Base-by-base conservation (phyloP, 2,113 vertebrate genomes). In the Oryzias curvinotus region DNA sequence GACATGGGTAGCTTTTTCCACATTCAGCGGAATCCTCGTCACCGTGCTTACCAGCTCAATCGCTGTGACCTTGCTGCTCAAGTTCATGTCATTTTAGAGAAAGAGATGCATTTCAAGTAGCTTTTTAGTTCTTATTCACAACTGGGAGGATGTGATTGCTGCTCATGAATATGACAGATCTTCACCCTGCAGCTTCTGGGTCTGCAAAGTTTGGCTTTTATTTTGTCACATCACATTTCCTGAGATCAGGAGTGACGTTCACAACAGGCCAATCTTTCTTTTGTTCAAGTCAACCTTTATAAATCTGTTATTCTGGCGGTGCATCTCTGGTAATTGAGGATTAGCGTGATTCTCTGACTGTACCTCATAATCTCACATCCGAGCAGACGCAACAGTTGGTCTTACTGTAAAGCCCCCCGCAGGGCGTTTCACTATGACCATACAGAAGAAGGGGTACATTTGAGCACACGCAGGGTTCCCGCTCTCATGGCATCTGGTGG, bases 331-430 rank as follows among this genome's bases (percentile, higher is more conserved):
- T 84, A 68, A 87, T 87, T 87, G 57, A 65, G 81, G 82, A 87
- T 89, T 87, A 80, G 21, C 0, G 28, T 75, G 63, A 68, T 75
- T 71, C 65, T 83, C 73, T 85, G 85, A 83, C 81, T 77, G 76
- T 71, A 75, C 79, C 75, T 80, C 81, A 85, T 87, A 82, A 86
- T 85, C 85, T 88, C 60, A 68, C 49, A 10, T 72, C 74, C 15
- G 49, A 73, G 72, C 80, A 88, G 83, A 88, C 54, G 26, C 58
- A 81, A 83, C 85, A 86, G 84, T 80, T 85, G 82, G 79, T 58
- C 47, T 54, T 30, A 36, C 62, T 23, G 53, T 71, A 83, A 87
- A 87, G 68, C 83, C 73, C 66, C 75, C 68, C 13, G 57, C 56
- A 52, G 61, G 73, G 52, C 71, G 62, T 62, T 72, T 80, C 69